These are phyloP conservation scores for Keiferia lycopersicella DNA, from an alignment of 2,888 invertebrate genomes.

Conservation along the genomic window DNA sequence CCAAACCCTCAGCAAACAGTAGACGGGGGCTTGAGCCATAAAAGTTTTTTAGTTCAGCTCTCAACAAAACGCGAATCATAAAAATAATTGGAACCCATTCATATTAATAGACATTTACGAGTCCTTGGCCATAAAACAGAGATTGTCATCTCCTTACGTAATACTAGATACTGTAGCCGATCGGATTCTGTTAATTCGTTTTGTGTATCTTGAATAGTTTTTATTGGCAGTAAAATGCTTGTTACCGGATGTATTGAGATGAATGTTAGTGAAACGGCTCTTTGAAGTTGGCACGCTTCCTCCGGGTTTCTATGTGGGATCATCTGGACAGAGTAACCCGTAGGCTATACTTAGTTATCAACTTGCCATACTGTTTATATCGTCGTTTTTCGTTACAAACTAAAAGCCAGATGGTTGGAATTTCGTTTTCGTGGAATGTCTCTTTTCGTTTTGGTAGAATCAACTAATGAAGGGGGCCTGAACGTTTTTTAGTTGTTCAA, in stretches of 20 bases:
- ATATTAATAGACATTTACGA: slow-evolving; percentile 82
- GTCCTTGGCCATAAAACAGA: slow-evolving; percentile 75
- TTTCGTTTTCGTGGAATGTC: no score
- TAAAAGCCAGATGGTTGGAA: background rate
- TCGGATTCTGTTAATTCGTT: slow-evolving; percentile 65
- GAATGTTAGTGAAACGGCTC: slow-evolving; percentile 45
- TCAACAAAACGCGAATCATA: slow-evolving; percentile 79
- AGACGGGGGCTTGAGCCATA: slow-evolving; percentile 68
- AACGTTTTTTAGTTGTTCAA: no score
- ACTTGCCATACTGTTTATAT: background rate
- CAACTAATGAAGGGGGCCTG: no score
- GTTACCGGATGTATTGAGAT: slow-evolving; percentile 55
- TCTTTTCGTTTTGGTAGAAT: no score
- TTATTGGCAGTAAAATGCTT: slow-evolving; percentile 63
- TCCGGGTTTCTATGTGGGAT: background rate
- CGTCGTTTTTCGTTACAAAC: background rate
- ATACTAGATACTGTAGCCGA: slow-evolving; percentile 55
- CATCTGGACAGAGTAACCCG: background rate
- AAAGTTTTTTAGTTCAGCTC: slow-evolving; percentile 74
- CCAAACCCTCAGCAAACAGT: slow-evolving; percentile 61
- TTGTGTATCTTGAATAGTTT: slow-evolving; percentile 66
- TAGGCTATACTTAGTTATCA: background rate
- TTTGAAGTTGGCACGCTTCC: slow-evolving; percentile 52
- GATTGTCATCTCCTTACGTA: slow-evolving; percentile 77
- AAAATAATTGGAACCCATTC: slow-evolving; percentile 82